Evolutionary conservation across 53 echinoderm and acorn worm species (phyloP).

Genomic region (Echinometra lucunter): DNA sequence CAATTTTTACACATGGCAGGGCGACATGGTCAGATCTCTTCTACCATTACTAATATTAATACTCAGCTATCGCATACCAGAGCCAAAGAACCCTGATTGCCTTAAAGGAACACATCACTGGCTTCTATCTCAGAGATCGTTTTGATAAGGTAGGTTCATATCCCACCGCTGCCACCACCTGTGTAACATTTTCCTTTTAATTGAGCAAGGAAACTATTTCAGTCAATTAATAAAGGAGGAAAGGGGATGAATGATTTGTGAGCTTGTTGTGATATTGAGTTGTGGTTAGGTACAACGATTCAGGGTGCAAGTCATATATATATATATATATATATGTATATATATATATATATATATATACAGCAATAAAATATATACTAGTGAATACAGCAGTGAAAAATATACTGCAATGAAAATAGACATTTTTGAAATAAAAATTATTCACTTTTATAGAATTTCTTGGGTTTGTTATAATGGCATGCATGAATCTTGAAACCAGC

Average conservation of each 20-base stretch:
- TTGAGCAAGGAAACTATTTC: neutral
- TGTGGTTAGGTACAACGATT: no score
- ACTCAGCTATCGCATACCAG: neutral
- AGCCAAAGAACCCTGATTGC: slow-evolving; percentile 38
- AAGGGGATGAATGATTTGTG: neutral
- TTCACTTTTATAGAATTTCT: neutral
- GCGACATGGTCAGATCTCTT: slow-evolving; percentile 36
- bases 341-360: no score
- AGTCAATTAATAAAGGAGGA: neutral
- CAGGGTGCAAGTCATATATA: no score
- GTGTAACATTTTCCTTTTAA: no score
- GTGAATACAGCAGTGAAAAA: neutral
- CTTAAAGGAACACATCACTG: slow-evolving; percentile 46
- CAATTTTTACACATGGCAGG: slow-evolving; percentile 58
- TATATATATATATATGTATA: no score
- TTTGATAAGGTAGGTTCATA: no score
- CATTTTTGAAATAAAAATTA: neutral
- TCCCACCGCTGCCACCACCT: no score
- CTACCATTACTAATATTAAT: slow-evolving; percentile 44
- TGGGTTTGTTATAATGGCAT: neutral
- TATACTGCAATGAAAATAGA: no score
- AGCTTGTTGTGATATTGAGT: neutral
- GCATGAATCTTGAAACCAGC: neutral
- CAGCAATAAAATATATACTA: no score
- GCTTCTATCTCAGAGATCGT: neutral